Conservation (phyloP, 2,113 vertebrate species). For the Lagenorhynchus albirostris region DNA sequence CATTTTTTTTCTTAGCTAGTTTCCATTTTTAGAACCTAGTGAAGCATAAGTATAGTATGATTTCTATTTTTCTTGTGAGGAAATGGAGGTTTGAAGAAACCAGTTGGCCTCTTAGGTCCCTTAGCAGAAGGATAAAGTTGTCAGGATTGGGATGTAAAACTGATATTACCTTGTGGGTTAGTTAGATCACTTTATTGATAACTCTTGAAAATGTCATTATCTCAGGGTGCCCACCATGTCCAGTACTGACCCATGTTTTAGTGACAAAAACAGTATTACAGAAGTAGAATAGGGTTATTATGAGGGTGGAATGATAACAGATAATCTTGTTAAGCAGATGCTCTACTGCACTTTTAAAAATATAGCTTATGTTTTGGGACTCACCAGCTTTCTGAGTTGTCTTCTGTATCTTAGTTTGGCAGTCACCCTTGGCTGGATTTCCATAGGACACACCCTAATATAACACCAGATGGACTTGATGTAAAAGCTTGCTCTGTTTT, state of each 20-base stretch:
- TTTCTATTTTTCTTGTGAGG: conserved; percentile 47
- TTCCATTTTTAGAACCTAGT: conserved; percentile 61
- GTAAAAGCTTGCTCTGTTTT: conserved; percentile 48
- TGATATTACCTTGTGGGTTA: neutral
- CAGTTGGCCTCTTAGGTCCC: neutral
- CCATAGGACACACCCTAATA: conserved; percentile 74
- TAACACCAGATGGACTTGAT: conserved; percentile 54
- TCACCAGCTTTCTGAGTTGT: conserved; percentile 64
- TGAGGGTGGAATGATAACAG: conserved; percentile 73
- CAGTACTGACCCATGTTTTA: neutral
- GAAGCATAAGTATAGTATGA: conserved; percentile 14
- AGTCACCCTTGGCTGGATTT: conserved; percentile 78
- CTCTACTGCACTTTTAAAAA: conserved; percentile 64
- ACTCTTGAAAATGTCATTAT: neutral
- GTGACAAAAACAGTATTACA: conserved; percentile 18
- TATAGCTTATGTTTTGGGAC: conserved; percentile 62
- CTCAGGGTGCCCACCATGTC: neutral
- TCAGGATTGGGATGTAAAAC: neutral
- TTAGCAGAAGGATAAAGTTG: neutral
- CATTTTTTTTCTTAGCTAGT: conserved; percentile 34
- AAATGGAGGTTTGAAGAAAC: conserved; percentile 16
- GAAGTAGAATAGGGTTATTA: conserved; percentile 63
- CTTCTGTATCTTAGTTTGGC: conserved; percentile 72
- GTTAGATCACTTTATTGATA: neutral
- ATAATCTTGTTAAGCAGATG: conserved; percentile 73